A percentile compares a stretch with the other conserved stretches of the same genome.
Evolutionary conservation across 2,888 invertebrate genomes (phyloP).

Genomic region (Asteroscopus sphinx): DNA sequence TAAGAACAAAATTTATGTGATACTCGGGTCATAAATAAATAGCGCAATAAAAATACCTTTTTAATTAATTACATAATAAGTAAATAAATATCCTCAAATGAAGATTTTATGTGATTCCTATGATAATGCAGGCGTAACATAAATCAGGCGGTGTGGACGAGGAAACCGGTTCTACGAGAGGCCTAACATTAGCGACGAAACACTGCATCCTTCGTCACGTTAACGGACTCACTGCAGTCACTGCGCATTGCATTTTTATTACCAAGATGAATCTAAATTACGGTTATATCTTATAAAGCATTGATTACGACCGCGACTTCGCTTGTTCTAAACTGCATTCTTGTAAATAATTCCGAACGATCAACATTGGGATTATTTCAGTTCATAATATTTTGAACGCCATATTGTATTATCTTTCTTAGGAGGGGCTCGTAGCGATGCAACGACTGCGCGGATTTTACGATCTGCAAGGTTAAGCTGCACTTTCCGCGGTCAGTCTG

Average conservation of each 20-base stretch:
- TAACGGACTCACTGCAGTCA: conserved; percentile 13
- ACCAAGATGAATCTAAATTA: neutral
- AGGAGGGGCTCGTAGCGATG: no score
- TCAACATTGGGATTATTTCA: no score
- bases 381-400: no score
- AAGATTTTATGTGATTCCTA: conserved; percentile 19
- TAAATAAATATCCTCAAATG: neutral
- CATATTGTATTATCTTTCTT: no score
- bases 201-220: conserved; percentile 28
- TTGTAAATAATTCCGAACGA: no score
- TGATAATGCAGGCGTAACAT: conserved; percentile 35
- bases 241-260: conserved; percentile 19
- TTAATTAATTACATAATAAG: conserved; percentile 4
- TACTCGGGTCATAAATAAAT: neutral
- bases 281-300: neutral
- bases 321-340: no score
- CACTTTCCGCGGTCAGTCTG: no score
- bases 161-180: conserved; percentile 43
- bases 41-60: neutral
- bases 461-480: no score
- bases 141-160: conserved; percentile 17
- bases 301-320: no score
- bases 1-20: conserved; percentile 1
- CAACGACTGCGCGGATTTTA: no score
- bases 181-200: conserved; percentile 22